A percentile compares a stretch with the other conserved stretches of the same genome.
Evolutionary conservation across 2,797 vertebrate genomes (phyloP).

Genomic region (Pseudochaenichthys georgianus): DNA sequence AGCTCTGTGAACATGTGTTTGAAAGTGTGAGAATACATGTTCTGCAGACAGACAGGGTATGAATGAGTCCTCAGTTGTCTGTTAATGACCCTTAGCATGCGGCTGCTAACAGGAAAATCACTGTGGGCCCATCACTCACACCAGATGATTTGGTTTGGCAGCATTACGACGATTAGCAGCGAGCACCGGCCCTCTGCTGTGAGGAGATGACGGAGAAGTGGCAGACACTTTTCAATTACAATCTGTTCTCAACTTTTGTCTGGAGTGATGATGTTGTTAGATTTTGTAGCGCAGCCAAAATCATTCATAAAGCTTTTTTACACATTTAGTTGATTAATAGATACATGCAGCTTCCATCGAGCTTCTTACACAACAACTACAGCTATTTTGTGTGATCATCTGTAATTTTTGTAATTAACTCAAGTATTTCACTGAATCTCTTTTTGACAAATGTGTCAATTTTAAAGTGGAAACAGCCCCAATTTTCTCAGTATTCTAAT

Average conservation of each 20-base stretch:
- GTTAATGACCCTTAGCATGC: slow-evolving; percentile 41
- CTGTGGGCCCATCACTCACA: slow-evolving; percentile 26
- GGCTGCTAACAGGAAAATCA: slow-evolving; percentile 17
- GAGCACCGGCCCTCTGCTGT: neutral
- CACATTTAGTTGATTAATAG: too few relatives aligned
- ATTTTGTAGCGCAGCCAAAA: too few relatives aligned
- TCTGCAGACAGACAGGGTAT: slow-evolving; percentile 1
- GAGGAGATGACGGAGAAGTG: slow-evolving; percentile 2
- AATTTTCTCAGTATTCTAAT: neutral
- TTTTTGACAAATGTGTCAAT: too few relatives aligned
- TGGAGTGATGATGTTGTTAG: neutral
- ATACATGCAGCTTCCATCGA: too few relatives aligned
- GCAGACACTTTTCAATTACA: neutral
- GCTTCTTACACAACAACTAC: too few relatives aligned
- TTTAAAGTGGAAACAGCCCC: neutral
- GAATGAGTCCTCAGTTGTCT: slow-evolving; percentile 52
- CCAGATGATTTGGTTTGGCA: slow-evolving; percentile 25
- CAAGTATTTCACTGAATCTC: too few relatives aligned
- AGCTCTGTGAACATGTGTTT: neutral
- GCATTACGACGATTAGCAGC: neutral
- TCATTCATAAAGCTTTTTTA: too few relatives aligned
- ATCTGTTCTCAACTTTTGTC: too few relatives aligned
- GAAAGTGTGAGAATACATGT: slow-evolving; percentile 13
- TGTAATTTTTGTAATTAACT: too few relatives aligned
- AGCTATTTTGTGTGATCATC: too few relatives aligned